Evolutionary conservation across 2,113 vertebrate species (phyloP), one percentile per base, ranked within the genome.

Genomic region (Hemichromis elongatus): DNA sequence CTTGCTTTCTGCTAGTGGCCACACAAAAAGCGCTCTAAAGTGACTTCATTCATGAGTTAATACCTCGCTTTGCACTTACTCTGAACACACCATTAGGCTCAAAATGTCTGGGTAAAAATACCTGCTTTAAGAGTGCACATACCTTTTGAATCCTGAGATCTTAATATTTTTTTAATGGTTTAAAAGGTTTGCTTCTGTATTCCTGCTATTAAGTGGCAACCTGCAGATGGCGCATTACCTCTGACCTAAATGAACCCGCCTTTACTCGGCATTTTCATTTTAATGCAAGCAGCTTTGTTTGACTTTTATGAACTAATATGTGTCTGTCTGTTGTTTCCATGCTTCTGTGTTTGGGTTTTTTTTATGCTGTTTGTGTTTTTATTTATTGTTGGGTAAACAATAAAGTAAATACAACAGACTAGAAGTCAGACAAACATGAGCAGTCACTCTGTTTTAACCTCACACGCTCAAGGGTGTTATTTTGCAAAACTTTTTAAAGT

Each of bases 21-120:
- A 12, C 13, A 2, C 1, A 19, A 1, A 42, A 42, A 9, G 24
- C 0, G 0, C 6, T 13, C 66, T 70, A 45, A 0, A 28, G 14
- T 18, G 40, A 47, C 40, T 28, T 10, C 2, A 26, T 28, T 50
- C 40, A 47, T 73, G 40, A 47, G 42, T 24, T 9, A 28, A 28
- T 47, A 50, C 42, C 42, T 50, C 4, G 2, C 68, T 75, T n/a
- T 75, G 68, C 45, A 30, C 16, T 75, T 50, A 18, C 26, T 75
- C 68, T 75, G 26, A 75, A 75, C 45, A 75, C 70, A 75, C 26
- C 70, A 30, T 52, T 52, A 52, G 45, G 13, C 45, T 52, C 16
- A 3, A 75, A 50, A 75, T 50, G 18, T 75, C 70, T 52, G 70
- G 40, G 42, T 50, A 30, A 75, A 75, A 75, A 3, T 47, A 30